Evolutionary conservation across 2,888 invertebrate species (phyloP), one percentile per base, ranked within the genome.

Genomic region (Melitaea athalia): DNA sequence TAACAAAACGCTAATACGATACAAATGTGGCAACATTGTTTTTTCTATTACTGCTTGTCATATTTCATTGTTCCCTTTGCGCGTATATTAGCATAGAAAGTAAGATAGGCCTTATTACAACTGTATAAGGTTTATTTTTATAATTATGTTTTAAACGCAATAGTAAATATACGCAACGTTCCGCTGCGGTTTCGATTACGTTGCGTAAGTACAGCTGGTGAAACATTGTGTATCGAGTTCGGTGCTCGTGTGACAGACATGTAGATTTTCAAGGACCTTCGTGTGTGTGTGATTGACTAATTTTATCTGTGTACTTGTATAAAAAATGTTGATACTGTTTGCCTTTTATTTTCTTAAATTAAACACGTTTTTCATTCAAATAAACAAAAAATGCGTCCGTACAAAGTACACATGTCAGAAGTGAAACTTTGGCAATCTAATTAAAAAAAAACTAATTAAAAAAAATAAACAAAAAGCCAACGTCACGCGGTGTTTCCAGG

Each of bases 141-240:
- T 5, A 8, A 55, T 17, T 8, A 33, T 15, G 11, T 57, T 38
- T 42, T 5, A 42, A 11, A n/a, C 11, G n/a, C 42, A 57, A 57
- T 57, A 15, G 14, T 52, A 52, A 45, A 38, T 38, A 38, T 45
- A 17, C 61, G 38, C 63, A 64, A 60, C 8, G 67, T 42, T 43
- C 53, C 60, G 66, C 59, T 60, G 63, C 59, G 68, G 59, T 60
- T 63, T 43, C 59, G 62, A 62, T 63, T 62, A 57, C 67, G 49
- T 42, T 67, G 67, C 57, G 57, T 62, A 62, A 67, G 49, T 57
- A 59, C 17, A 33, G 33, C 17, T 57, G 15, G 15, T 50, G 64
- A 69, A 65, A 69, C 59, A 65, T 65, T 50, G 52, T 59, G 15
- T 64, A 62, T 69, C 69, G 69, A 24, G 69, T 62, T 61, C 64